phyloP scores from a whole-genome alignment of 2,888 invertebrate genomes.

The Tolmerus cingulatus region DNA sequence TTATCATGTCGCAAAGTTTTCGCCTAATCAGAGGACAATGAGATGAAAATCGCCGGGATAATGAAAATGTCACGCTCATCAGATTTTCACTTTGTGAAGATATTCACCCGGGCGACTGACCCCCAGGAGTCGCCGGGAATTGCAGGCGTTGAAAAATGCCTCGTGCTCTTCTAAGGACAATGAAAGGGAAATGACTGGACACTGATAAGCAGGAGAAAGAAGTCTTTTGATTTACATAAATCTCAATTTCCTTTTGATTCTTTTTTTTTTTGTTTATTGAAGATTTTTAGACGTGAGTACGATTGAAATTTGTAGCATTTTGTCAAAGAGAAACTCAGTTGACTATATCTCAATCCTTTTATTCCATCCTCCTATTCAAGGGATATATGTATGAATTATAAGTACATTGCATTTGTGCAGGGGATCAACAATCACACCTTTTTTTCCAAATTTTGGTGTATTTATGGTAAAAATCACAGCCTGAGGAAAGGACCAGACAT shows the following conservation, averaged over 20 bases:
- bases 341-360: background rate
- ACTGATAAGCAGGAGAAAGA: background rate
- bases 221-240: slow-evolving; percentile 5
- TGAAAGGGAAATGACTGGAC: background rate
- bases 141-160: slow-evolving; percentile 39
- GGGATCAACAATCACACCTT: background rate
- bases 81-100: slow-evolving; percentile 16
- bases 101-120: background rate
- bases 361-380: background rate
- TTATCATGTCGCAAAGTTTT: slow-evolving; percentile 5
- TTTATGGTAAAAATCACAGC: slow-evolving; percentile 4
- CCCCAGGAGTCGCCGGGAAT: background rate
- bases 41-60: slow-evolving; percentile 32
- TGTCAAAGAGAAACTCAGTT: background rate
- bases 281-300: background rate
- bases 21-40: background rate
- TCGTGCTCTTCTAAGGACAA: background rate
- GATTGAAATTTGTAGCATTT: background rate
- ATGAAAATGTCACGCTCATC: slow-evolving; percentile 45
- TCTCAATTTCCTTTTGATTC: background rate
- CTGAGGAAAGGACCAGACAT: background rate
- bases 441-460: background rate
- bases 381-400: background rate
- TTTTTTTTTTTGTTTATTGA: background rate
- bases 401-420: background rate